Percentiles rank a stretch among this genome's conserved stretches.
These are phyloP conservation scores for Pyralis farinalis DNA, from an alignment of 2,888 invertebrate species.

Conservation along the genomic window DNA sequence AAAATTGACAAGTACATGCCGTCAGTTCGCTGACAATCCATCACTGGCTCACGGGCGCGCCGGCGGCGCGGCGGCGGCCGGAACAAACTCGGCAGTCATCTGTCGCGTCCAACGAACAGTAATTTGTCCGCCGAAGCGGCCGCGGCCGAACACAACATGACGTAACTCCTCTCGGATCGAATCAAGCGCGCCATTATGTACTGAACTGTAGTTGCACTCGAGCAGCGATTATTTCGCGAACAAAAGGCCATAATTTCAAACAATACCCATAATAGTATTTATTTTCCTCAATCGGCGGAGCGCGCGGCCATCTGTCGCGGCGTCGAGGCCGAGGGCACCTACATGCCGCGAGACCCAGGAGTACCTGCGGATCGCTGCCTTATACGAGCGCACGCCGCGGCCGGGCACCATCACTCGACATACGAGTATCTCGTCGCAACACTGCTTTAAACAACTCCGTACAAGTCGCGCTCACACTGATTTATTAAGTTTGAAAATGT, in stretches of 20 bases:
- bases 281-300: not conserved
- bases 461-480: too few species aligned
- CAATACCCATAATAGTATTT: slow-evolving; percentile 13
- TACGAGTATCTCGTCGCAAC: too few species aligned
- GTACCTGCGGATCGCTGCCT: too few species aligned
- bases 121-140: not conserved
- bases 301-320: slow-evolving; percentile 11
- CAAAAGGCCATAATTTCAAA: slow-evolving; percentile 29
- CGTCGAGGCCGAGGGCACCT: slow-evolving; percentile 4
- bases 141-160: not conserved
- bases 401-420: too few species aligned
- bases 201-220: slow-evolving; percentile 9
- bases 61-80: too few species aligned
- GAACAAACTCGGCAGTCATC: too few species aligned
- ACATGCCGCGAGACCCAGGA: not conserved
- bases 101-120: not conserved
- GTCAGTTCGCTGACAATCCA: too few species aligned
- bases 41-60: too few species aligned
- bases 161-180: slow-evolving; percentile 3
- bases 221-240: slow-evolving; percentile 23
- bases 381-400: too few species aligned
- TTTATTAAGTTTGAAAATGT: too few species aligned
- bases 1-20: too few species aligned
- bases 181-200: slow-evolving; percentile 5
- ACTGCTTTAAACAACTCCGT: too few species aligned